A percentile compares a stretch with the other conserved stretches of the same genome.
These are phyloP conservation scores for Laupala kohalensis DNA, from an alignment of 1,140 invertebrate species.

Conservation along the genomic window DNA sequence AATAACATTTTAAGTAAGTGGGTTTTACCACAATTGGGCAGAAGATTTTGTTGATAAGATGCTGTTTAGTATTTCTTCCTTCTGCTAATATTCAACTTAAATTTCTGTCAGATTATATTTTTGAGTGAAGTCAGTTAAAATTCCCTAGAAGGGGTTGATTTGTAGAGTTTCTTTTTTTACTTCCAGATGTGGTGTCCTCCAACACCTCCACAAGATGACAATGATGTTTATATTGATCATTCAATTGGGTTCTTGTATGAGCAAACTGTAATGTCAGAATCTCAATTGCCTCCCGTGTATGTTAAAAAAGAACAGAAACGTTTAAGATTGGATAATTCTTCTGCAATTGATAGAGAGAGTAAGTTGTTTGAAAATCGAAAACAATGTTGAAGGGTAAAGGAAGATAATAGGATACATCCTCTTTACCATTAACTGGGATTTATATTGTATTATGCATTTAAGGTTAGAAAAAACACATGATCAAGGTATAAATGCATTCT, in stretches of 20 bases:
- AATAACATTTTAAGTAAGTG: neutral
- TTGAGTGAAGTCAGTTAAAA: neutral
- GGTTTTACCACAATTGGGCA: neutral
- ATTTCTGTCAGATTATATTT: neutral
- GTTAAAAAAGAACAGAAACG: constrained; percentile 68
- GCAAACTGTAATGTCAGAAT: constrained; percentile 63
- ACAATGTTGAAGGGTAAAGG: too few species aligned
- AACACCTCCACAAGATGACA: constrained; percentile 80
- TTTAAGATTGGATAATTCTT: constrained; percentile 44
- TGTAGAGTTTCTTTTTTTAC: neutral
- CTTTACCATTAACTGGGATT: too few species aligned
- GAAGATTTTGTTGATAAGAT: too few species aligned
- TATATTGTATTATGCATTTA: too few species aligned
- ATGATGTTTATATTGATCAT: constrained; percentile 82
- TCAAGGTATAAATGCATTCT: too few species aligned
- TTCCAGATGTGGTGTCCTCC: constrained; percentile 87
- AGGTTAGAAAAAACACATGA: too few species aligned
- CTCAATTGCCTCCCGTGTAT: constrained; percentile 72
- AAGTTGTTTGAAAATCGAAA: too few species aligned
- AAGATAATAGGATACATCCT: too few species aligned
- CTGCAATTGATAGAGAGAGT: constrained; percentile 27
- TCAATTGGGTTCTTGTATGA: constrained; percentile 77
- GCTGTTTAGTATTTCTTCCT: neutral
- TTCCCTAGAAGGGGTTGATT: too few species aligned
- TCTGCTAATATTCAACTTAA: neutral